Evolutionary conservation across 2,113 vertebrate species (phyloP), one percentile per base, ranked within the genome.

Genomic region (Saguinus midas): DNA sequence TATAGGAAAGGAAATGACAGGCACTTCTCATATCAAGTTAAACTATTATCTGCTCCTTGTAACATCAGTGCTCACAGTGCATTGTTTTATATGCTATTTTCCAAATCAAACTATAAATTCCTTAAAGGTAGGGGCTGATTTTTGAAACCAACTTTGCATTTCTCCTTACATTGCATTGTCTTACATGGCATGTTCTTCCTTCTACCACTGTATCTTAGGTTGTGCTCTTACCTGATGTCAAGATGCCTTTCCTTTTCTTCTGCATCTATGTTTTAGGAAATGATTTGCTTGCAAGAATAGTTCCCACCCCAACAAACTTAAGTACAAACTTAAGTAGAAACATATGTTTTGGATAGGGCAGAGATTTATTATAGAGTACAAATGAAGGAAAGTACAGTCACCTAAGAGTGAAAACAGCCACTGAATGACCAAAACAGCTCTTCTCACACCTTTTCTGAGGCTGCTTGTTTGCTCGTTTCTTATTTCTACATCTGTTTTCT

Each of bases 101-200:
- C 73, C 6, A 91, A 80, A 48, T 66, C 25, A 92, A 29, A 57
- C 5, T 96, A 45, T 68, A 37, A 76, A 10, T 82, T 52, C 66
- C 29, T 52, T 90, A 29, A 76, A 23, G 32, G 17, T 58, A 35
- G 32, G 79, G 14, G 50, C 40, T 93, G 32, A 29, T 73, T 95
- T 96, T 90, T 95, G 43, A 66, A 64, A 83, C 20, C 23, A 50
- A 85, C 76, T 95, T 96, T 82, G 83, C 23, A 25, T 88, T 78
- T 70, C 35, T 70, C 45, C 21, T 58, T 75, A 14, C 12, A 64
- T 40, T 18, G 37, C 61, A 14, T 79, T 94, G n/a, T 78, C 27
- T 48, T 86, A 17, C 2, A 6, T 68, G 70, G 94, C 35, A 25
- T 21, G 4, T 55, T 92, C 35, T 80, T 88, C n/a, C 25, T 66